phyloP scores from a whole-genome alignment of 1,140 invertebrate genomes.

The Drosophila pandora region DNA sequence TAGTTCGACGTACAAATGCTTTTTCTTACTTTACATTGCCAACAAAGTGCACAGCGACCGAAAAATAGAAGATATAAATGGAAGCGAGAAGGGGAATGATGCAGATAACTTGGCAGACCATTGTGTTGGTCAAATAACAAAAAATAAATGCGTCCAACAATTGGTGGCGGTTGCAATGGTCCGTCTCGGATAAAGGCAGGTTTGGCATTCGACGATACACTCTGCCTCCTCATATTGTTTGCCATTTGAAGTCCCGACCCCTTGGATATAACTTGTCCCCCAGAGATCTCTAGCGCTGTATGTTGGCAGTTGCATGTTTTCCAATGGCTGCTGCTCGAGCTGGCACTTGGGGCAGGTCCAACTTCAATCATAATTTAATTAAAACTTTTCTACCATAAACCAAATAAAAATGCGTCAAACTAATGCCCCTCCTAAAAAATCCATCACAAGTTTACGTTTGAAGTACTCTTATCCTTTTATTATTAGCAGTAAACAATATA shows the following conservation, averaged over 20 bases:
- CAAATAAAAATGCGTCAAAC: conserved; percentile 6
- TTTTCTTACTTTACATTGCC: conserved; percentile 61
- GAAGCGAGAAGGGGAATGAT: conserved; percentile 1
- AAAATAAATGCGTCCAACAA: conserved; percentile 75
- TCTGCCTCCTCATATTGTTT: conserved; percentile 37
- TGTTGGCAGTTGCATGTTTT: conserved; percentile 58
- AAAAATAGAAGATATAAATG: conserved; percentile 9
- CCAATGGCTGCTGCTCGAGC: conserved; percentile 31
- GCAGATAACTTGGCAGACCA: conserved; percentile 34
- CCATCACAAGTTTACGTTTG: neutral
- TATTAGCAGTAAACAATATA: conserved; percentile 56
- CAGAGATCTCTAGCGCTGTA: conserved; percentile 50
- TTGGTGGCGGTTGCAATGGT: conserved; percentile 66
- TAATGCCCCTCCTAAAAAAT: too few relatives aligned
- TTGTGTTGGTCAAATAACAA: conserved; percentile 54
- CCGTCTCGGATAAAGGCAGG: conserved; percentile 6
- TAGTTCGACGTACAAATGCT: conserved; percentile 65
- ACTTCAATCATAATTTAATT: conserved; percentile 60
- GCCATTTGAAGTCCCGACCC: conserved; percentile 29
- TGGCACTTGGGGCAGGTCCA: conserved; percentile 13
- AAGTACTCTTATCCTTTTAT: conserved; percentile 53
- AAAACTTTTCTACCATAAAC: conserved; percentile 51
- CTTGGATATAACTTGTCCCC: conserved; percentile 43
- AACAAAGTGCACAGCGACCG: conserved; percentile 45
- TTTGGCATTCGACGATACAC: conserved; percentile 46